Percentiles rank a stretch among this genome's conserved stretches.
phyloP scores from a whole-genome alignment of 2,888 invertebrate species.

The Homarus gammarus region DNA sequence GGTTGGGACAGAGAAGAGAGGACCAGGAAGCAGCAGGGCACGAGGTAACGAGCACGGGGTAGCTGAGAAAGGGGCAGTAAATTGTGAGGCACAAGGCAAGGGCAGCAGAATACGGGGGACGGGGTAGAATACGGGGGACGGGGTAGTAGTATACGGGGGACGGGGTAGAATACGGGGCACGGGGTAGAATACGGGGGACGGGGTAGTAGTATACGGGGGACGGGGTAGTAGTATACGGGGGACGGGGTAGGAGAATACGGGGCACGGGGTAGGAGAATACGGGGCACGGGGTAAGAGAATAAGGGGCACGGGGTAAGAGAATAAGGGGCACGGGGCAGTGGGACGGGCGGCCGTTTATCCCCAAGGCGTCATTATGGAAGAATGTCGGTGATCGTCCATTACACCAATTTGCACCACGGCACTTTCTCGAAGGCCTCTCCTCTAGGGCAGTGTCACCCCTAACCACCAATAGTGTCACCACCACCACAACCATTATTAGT shows the following conservation, averaged over 20 bases:
- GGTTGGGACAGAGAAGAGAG: too few relatives aligned
- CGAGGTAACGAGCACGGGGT: too few relatives aligned
- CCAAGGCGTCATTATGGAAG: slow-evolving; percentile 48
- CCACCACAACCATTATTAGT: slow-evolving; percentile 19
- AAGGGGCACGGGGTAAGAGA: background rate
- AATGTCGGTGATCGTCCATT: slow-evolving; percentile 52
- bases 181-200: background rate
- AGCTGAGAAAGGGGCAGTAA: too few relatives aligned
- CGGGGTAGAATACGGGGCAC: background rate
- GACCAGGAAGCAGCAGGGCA: too few relatives aligned
- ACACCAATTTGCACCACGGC: slow-evolving; percentile 36
- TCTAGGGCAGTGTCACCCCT: too few relatives aligned
- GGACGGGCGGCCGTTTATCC: background rate
- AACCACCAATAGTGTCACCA: background rate
- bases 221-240: background rate
- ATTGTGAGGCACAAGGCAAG: too few relatives aligned
- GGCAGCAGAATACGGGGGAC: too few relatives aligned
- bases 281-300: background rate
- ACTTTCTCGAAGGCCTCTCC: slow-evolving; percentile 23
- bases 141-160: background rate
- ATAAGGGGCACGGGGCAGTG: background rate
- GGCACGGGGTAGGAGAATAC: background rate
- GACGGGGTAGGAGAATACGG: background rate
- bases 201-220: background rate
- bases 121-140: background rate